Percentiles rank a stretch among this genome's conserved stretches.
phyloP scores from a whole-genome alignment of 2,888 invertebrate species.

The Philopedon plagiatum region DNA sequence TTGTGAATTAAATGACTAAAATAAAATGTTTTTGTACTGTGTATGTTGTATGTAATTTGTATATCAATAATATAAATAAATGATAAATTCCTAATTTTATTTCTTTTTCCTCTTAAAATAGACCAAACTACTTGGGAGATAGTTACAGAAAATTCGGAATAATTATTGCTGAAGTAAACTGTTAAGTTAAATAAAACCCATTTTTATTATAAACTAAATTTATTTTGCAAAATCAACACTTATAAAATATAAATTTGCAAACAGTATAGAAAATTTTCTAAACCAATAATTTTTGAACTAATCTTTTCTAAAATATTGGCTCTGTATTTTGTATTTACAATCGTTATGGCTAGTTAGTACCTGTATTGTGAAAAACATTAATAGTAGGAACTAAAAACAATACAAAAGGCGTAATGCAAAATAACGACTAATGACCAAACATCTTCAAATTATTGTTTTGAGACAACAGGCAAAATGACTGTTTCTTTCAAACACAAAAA shows the following conservation, averaged over 20 bases:
- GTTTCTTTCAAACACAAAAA: too few relatives aligned
- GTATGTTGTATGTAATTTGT: background rate
- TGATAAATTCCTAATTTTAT: too few relatives aligned
- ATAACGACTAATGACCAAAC: background rate
- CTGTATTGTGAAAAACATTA: slow-evolving; percentile 11
- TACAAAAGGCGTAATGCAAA: background rate
- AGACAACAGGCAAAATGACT: too few relatives aligned
- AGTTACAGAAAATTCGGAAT: too few relatives aligned
- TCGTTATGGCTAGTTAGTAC: slow-evolving; percentile 16
- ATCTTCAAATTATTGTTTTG: background rate
- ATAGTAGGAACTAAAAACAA: slow-evolving; percentile 11
- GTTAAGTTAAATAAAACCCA: background rate
- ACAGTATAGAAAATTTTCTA: slow-evolving; percentile 10
- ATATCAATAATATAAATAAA: background rate
- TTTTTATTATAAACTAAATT: slow-evolving; percentile 24
- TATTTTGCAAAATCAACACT: slow-evolving; percentile 37
- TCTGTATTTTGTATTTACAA: too few relatives aligned
- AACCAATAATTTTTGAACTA: slow-evolving; percentile 1
- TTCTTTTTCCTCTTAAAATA: too few relatives aligned
- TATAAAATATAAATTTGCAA: slow-evolving; percentile 37
- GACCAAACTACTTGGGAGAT: too few relatives aligned
- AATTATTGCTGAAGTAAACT: too few relatives aligned
- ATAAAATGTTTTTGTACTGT: too few relatives aligned
- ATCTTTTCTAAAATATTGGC: background rate
- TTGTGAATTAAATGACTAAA: too few relatives aligned